phyloP scores from a whole-genome alignment of 2,888 invertebrate species.

The Papilio gigon region DNA sequence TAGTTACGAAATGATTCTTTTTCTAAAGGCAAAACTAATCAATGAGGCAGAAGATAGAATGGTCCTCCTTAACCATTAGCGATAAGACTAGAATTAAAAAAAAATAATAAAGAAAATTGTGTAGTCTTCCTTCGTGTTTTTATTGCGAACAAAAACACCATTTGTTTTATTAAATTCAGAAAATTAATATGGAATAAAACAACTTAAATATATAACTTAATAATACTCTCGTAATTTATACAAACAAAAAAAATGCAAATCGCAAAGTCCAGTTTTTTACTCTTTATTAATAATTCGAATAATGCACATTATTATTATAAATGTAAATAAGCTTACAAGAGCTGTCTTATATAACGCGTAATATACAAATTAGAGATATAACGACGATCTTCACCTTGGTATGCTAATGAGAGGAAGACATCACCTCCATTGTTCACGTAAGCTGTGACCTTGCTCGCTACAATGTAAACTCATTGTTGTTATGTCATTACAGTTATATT shows the following conservation, averaged over 20 bases:
- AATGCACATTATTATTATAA: background rate
- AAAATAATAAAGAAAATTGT: background rate
- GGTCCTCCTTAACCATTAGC: background rate
- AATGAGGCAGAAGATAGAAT: background rate
- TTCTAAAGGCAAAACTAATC: background rate
- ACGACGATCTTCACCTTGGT: constrained; percentile 39
- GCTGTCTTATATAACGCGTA: constrained; percentile 1
- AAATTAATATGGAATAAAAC: background rate
- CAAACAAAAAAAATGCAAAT: background rate
- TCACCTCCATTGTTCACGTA: constrained; percentile 31
- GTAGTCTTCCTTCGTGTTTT: background rate
- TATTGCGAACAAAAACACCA: background rate
- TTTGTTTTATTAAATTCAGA: too few species aligned
- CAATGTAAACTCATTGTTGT: constrained; percentile 24
- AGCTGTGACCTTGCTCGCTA: constrained; percentile 30
- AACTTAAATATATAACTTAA: background rate
- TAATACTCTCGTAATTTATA: background rate
- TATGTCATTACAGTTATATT: constrained; percentile 31
- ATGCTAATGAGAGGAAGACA: constrained; percentile 35
- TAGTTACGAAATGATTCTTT: constrained; percentile 1
- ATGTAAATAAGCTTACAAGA: background rate
- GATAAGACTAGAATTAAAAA: background rate
- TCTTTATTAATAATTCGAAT: background rate
- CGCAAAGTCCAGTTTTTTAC: background rate
- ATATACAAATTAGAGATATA: constrained; percentile 12